Base-by-base conservation (phyloP, 1,140 invertebrate genomes). In the Drosophila repleta region DNA sequence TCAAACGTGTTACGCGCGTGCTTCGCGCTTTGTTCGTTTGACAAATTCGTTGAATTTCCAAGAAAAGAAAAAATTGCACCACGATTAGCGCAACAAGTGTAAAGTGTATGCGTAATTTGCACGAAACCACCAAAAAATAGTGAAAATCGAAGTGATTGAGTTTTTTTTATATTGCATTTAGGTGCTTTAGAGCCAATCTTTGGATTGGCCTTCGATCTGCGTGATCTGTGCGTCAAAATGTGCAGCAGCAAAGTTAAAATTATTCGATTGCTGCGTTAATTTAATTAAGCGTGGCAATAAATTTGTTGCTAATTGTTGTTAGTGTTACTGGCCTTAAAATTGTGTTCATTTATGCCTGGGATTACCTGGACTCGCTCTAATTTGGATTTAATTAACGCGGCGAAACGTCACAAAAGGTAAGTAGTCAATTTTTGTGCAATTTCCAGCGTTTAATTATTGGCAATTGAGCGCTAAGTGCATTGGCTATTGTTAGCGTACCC, bases 141-240 rank as follows among this genome's bases (percentile, higher is more conserved):
- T 61, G 51, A 52, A 56, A 56, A 61, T 45, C 41, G 21, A 51
- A 56, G 65, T 62, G 6, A 29, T 29, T 29, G 29, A 8, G 26
- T 13, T 20, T 17, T 39, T 32, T 32, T 46, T 18, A 55, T 46
- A 35, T 68, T 26, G 35, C 32, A 35, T 35, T 24, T 21, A 41
- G 39, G 46, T 48, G 24, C 52, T 63, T 64, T 45, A 41, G 55
- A 18, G 15, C 49, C 69, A 71, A 67, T 74, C 18, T 57, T 61
- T 60, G 72, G 62, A 58, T 52, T 61, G 49, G 56, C 51, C 57
- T 52, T 51, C 65, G 74, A 85, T 55, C 64, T 63, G 74, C 78
- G 82, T 74, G 68, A 72, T 63, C 61, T 43, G 49, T 64, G 75
- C 74, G 75, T 66, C 67, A 71, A 87, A 87, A 87, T 81, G 83